phyloP scores from a whole-genome alignment of 2,113 vertebrate species.

The Xenus cinereus region DNA sequence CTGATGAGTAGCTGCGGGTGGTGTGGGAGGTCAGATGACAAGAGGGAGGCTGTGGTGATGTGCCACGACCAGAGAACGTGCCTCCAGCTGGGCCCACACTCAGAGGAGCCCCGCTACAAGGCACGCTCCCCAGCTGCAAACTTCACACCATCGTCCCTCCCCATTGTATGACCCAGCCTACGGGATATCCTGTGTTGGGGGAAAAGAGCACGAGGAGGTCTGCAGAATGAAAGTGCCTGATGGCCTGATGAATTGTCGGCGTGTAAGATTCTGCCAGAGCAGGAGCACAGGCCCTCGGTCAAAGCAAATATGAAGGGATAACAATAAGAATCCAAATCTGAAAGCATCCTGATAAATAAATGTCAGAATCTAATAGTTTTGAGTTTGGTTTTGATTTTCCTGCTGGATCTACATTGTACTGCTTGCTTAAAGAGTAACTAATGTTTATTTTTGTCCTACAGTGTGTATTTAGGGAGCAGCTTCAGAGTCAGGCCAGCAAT shows the following conservation, averaged over 20 bases:
- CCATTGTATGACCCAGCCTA: slow-evolving; percentile 13
- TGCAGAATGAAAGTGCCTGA: neutral
- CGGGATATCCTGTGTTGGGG: slow-evolving; percentile 11
- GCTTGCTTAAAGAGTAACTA: neutral
- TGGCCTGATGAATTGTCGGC: neutral
- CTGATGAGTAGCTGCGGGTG: neutral
- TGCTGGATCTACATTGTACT: neutral
- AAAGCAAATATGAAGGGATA: neutral
- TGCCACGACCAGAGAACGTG: neutral
- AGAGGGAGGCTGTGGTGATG: neutral
- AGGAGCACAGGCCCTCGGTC: neutral
- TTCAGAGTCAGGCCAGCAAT: slow-evolving; percentile 5
- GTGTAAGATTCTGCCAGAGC: neutral
- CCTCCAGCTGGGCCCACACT: slow-evolving; percentile 38
- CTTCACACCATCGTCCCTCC: neutral
- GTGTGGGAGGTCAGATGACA: neutral
- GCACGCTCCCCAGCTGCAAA: slow-evolving; percentile 40
- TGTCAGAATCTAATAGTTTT: neutral
- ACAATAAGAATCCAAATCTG: neutral
- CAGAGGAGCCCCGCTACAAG: neutral
- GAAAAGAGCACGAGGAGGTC: neutral
- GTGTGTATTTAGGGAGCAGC: neutral
- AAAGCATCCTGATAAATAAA: neutral
- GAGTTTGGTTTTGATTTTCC: neutral
- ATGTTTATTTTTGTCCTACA: slow-evolving; percentile 38